These are phyloP conservation scores for Rhagoletis zephyria DNA, from an alignment of 1,140 invertebrate species.

Conservation along the genomic window DNA sequence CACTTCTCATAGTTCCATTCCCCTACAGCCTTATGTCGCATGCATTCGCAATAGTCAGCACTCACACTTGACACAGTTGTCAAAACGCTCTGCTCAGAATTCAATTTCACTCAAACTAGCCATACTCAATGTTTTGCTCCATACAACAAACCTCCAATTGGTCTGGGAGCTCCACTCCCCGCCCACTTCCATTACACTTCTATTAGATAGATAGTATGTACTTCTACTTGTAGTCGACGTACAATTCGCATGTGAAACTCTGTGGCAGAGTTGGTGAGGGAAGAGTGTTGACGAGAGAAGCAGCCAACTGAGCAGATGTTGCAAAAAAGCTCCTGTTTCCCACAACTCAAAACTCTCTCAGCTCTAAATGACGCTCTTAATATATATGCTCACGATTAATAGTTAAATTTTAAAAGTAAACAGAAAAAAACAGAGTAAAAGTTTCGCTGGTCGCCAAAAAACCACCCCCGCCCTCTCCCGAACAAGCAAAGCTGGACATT, in stretches of 20 bases:
- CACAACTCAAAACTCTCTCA: too few species aligned
- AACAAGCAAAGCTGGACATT: too few species aligned
- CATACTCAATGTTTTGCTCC: not conserved
- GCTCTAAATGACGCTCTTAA: slow-evolving; percentile 14
- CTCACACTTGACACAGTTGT: not conserved
- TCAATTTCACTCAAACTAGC: slow-evolving; percentile 43
- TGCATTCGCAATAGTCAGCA: not conserved
- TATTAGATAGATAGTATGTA: too few species aligned
- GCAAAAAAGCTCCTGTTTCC: slow-evolving; percentile 3
- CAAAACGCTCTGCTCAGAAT: slow-evolving; percentile 11
- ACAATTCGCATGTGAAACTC: slow-evolving; percentile 29
- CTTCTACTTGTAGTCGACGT: slow-evolving; percentile 18
- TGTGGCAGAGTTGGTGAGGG: not conserved
- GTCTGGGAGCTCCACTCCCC: slow-evolving; percentile 8
- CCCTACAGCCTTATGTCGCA: not conserved
- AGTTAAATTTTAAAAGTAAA: not conserved
- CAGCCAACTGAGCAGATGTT: not conserved
- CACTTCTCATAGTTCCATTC: not conserved
- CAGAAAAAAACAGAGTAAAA: not conserved
- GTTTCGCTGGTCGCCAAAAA: too few species aligned
- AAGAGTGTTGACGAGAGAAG: not conserved
- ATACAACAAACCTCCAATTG: slow-evolving; percentile 29
- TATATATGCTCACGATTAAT: too few species aligned
- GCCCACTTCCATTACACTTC: not conserved
- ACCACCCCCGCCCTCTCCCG: too few species aligned